Conservation (phyloP, 2,888 invertebrate species). For the Eupithecia tripunctaria region DNA sequence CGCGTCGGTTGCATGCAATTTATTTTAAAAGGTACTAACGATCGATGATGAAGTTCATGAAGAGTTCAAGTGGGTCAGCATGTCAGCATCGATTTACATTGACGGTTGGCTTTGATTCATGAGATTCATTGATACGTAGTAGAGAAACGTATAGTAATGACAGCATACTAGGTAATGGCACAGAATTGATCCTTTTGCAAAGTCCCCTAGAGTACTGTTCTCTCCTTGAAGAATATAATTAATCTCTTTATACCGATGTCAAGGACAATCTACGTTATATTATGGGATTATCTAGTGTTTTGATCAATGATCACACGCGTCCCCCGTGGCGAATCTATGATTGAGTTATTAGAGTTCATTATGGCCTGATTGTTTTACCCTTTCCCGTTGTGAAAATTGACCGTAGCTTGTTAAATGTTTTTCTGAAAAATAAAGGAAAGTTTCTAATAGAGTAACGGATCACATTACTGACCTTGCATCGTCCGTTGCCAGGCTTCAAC, state of each 20-base stretch:
- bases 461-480: neutral
- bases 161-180: neutral
- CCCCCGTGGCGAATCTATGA: slow-evolving; percentile 37
- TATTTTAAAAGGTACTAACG: too few species aligned
- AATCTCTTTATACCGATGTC: slow-evolving; percentile 46
- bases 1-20: too few species aligned
- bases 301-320: slow-evolving; percentile 27
- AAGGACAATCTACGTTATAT: slow-evolving; percentile 57
- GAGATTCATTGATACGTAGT: neutral
- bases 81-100: too few species aligned
- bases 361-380: neutral
- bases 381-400: neutral
- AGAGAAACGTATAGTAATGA: neutral
- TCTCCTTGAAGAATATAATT: slow-evolving; percentile 1
- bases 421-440: neutral
- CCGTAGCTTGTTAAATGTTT: neutral
- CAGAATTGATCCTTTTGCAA: neutral
- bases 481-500: neutral
- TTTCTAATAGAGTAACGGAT: neutral
- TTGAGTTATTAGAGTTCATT: slow-evolving; percentile 34
- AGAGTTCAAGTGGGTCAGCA: too few species aligned
- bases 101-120: neutral
- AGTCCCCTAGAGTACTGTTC: neutral
- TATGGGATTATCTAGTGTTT: slow-evolving; percentile 46
- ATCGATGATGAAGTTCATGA: too few species aligned